Conservation (phyloP, 2,113 vertebrate species). For the Ramphastos sulfuratus region DNA sequence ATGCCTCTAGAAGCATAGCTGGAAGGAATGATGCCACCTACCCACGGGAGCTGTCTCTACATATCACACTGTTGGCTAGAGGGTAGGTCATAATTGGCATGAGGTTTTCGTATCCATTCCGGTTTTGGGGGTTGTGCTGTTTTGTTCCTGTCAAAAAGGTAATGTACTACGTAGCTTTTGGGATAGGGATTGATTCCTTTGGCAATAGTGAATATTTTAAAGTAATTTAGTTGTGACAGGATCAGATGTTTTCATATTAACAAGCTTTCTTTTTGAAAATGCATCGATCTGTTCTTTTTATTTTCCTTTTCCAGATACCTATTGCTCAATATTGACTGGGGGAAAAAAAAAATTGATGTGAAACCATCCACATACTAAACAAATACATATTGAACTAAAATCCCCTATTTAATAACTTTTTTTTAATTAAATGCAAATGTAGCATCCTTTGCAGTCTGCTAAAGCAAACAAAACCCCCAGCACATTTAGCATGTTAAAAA, state of each 20-base stretch:
- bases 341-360: not conserved
- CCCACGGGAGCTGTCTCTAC: not conserved
- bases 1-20: not conserved
- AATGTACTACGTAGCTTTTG: not conserved
- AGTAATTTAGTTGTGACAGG: not conserved
- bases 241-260: not conserved
- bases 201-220: not conserved
- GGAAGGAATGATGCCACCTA: not conserved
- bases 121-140: not conserved
- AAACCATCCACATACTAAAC: not conserved
- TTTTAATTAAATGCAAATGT: conserved; percentile 52
- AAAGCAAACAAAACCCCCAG: conserved; percentile 29
- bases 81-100: not conserved
- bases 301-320: conserved; percentile 1
- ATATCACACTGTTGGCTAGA: rapidly evolving
- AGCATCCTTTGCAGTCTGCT: conserved; percentile 24
- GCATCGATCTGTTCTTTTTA: not conserved
- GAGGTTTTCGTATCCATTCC: not conserved
- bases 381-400: not conserved
- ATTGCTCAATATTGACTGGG: not conserved
- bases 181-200: not conserved
- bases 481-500: conserved; percentile 27
- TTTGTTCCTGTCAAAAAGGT: not conserved
- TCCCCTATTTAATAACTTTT: conserved; percentile 21
- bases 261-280: not conserved